phyloP scores from a whole-genome alignment of 2,888 invertebrate species.

The Cremastinae sp. region DNA sequence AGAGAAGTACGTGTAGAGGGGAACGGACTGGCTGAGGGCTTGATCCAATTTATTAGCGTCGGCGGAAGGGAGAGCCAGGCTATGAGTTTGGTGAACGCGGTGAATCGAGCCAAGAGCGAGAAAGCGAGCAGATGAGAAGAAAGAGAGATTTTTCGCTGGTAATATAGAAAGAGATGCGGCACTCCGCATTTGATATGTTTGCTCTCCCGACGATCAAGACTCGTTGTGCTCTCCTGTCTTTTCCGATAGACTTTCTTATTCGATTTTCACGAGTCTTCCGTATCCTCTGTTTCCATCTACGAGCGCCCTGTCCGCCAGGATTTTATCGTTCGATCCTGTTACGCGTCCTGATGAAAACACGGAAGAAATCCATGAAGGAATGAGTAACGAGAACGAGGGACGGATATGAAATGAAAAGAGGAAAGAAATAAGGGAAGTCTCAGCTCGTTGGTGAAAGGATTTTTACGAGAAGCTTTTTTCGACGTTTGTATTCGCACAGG shows the following conservation, averaged over 20 bases:
- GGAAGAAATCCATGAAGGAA: conserved; percentile 24
- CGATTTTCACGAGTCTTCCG: conserved; percentile 49
- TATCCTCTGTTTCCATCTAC: conserved; percentile 15
- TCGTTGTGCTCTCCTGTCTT: conserved; percentile 43
- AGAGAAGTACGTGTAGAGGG: conserved; percentile 32
- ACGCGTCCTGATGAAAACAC: conserved; percentile 49
- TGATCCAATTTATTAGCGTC: conserved; percentile 79
- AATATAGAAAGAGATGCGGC: background rate
- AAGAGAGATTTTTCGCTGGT: too few species aligned
- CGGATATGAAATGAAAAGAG: background rate
- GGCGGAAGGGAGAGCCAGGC: conserved; percentile 58
- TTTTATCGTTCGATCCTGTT: conserved; percentile 56
- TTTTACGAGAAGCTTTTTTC: conserved; percentile 17
- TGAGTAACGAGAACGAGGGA: conserved; percentile 33
- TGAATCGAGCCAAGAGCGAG: conserved; percentile 39
- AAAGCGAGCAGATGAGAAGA: background rate
- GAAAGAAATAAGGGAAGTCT: conserved; percentile 21
- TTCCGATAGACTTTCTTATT: conserved; percentile 54
- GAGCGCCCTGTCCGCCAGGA: conserved; percentile 28
- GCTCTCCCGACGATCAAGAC: conserved; percentile 44
- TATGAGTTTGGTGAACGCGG: conserved; percentile 57
- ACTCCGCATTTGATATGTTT: background rate
- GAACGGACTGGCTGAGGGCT: conserved; percentile 68
- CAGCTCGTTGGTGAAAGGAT: conserved; percentile 36
- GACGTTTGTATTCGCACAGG: conserved; percentile 42